Evolutionary conservation across 2,113 vertebrate species (phyloP), one percentile per base, ranked within the genome.

Genomic region (Chloroceryle aenea): DNA sequence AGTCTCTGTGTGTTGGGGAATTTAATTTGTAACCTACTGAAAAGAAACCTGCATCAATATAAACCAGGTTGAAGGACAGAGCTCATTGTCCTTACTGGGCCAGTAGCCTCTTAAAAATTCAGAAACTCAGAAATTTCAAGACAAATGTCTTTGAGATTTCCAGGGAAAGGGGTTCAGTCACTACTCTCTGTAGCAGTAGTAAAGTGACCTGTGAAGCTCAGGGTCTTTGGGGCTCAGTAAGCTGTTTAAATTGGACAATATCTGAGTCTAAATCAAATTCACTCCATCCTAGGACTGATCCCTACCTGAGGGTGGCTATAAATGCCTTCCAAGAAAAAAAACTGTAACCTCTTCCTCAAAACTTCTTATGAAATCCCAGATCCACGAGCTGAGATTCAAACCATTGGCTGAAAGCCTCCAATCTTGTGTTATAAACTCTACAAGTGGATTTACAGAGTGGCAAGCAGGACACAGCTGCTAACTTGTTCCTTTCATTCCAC

Each of bases 21-120:
- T 96, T 95, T 93, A 96, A 94, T 90, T 95, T 88, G 68, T 77
- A 91, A 40, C 92, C 72, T 94, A 93, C 72, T 74, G 85, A 88
- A 93, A 88, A 86, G 63, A 87, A 87, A 42, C 40, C 68, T 47
- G 20, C 16, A n/a, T 69, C 75, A 86, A 15, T 53, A 62, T 15
- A 52, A 69, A 77, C 47, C 21, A 47, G 64, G 32, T 32, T 78
- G 61, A 95, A 96, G 75, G 82, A 93, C 55, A 82, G 72, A 95
- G 85, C 14, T 87, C 32, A 48, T 68, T 85, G 82, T 80, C 42
- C 62, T 87, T 63, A 72, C 56, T 89, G 25, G 5, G 86, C 42
- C 21, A 82, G 63, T 13, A 85, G 25, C 21, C n/a, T 87, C 77
- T 85, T 69, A 72, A 76, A 89, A 81, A 61, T 42, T 67, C 50